Evolutionary conservation across 2,888 invertebrate species (phyloP), one percentile per base, ranked within the genome.

Genomic region (Lymantria monacha): DNA sequence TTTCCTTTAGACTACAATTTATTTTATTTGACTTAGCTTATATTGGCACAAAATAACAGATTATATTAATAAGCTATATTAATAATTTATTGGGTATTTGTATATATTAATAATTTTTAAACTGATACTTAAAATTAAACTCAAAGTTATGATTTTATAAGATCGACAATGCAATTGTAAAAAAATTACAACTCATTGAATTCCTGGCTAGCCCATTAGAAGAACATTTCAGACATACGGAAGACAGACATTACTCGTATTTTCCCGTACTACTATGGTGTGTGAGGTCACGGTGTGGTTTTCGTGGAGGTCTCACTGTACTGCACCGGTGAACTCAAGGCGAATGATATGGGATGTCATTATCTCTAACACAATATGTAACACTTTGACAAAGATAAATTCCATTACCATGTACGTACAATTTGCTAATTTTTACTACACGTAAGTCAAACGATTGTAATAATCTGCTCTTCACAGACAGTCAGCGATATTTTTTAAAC

Each of bases 231-330:
- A 68, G 63, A 52, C 62, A 65, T 66, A 57, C 71, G 72, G 74
- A 74, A 75, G 69, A 60, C 48, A 49, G 22, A 22, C 5, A 22
- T n/a, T n/a, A n/a, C n/a, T n/a, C n/a, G n/a, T 51, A 61, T 75
- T 75, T 74, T 72, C 74, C 74, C 72, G 59, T 57, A 59, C 60
- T 55, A 55, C 54, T 64, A 73, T 69, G 65, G 56, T 60, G 61
- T 65, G 65, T 66, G 64, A 74, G 74, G 74, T 70, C 74, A 69
- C 55, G 14, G 44, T 56, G 59, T 57, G 58, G 45, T 66, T 61
- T 63, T 58, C 53, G 10, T 46, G 51, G 57, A 61, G 58, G 57
- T 56, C 62, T 60, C 45, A 22, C 44, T 44, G 45, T 14, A 50
- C 49, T 52, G 49, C 49, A 5, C 42, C 43, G 8, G 48, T 55